Base-by-base conservation (phyloP, 2,888 invertebrate species). In the Gortyna flavago region DNA sequence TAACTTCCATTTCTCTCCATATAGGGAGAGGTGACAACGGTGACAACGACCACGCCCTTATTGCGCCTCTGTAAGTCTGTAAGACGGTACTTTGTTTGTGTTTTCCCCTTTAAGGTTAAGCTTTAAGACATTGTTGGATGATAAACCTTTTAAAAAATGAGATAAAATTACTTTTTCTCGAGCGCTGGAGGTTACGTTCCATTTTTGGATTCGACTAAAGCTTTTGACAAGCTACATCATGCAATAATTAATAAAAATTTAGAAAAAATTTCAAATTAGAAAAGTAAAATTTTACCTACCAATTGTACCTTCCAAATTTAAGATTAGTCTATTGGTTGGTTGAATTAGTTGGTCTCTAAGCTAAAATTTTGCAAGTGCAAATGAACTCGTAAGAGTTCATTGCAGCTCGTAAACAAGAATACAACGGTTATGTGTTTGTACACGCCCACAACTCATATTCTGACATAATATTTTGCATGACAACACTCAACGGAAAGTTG, bases 1-100 rank as follows among this genome's bases (percentile, higher is more conserved):
- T 83, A 75, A 90, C 81, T 87, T 85, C 89, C 93, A 94, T 95
- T 95, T 95, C 95, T 94, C 95, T 90, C 95, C 95, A 89, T 95
- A 90, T 95, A 93, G 82, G 93, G 95, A 87, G 85, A 89, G 79
- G 89, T 89, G 92, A 90, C 90, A 89, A 87, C 89, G 70, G 86
- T 82, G 85, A 87, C 87, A 86, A 83, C 41, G 29, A 65, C 80
- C 87, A 86, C 84, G 73, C 84, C 87, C 81, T 84, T 76, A 73
- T 72, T 81, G 72, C 83, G 73, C 65, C 68, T 73, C 78, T 69
- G 61, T 65, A n/a, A 81, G 76, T 76, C 44, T 71, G 59, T 62
- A 51, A 82, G 77, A 79, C 41, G 25, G 51, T 51, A 74, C 54
- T 78, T 62, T 72, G 73, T 74, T 35, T 72, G 69, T 74, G 51